Percentiles rank a stretch among this genome's conserved stretches.
phyloP scores from a whole-genome alignment of 1,140 invertebrate genomes.

The Drosophila sulfurigaster region DNA sequence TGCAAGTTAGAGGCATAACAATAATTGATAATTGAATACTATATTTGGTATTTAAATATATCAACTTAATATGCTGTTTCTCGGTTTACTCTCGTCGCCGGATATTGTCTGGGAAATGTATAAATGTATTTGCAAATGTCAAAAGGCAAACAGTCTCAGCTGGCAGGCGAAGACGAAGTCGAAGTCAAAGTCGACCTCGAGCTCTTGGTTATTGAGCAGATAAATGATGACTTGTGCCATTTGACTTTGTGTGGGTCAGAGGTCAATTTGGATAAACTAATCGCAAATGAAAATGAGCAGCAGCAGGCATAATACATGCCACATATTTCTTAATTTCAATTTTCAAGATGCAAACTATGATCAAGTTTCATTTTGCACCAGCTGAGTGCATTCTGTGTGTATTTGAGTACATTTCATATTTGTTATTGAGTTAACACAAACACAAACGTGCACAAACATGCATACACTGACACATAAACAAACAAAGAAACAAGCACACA shows the following conservation, averaged over 20 bases:
- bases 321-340: slow-evolving; percentile 7
- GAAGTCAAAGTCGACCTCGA: too few species aligned
- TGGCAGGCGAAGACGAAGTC: too few species aligned
- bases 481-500: slow-evolving; percentile 20
- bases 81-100: background rate
- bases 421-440: slow-evolving; percentile 19
- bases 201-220: background rate
- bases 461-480: slow-evolving; percentile 11
- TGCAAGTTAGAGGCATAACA: too few species aligned
- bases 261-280: slow-evolving; percentile 12
- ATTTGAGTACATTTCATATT: slow-evolving; percentile 21
- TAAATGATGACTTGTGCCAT: slow-evolving; percentile 3
- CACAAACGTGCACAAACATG: too few species aligned
- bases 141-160: too few species aligned
- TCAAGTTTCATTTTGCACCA: background rate
- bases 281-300: slow-evolving; percentile 18
- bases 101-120: background rate
- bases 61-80: too few species aligned
- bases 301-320: background rate
- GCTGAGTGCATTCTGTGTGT: background rate
- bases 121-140: background rate
- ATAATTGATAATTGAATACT: too few species aligned
- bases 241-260: slow-evolving; percentile 25
- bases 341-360: background rate
- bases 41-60: too few species aligned